Conservation (phyloP, 2,888 invertebrate genomes). For the Chalcis sispes region DNA sequence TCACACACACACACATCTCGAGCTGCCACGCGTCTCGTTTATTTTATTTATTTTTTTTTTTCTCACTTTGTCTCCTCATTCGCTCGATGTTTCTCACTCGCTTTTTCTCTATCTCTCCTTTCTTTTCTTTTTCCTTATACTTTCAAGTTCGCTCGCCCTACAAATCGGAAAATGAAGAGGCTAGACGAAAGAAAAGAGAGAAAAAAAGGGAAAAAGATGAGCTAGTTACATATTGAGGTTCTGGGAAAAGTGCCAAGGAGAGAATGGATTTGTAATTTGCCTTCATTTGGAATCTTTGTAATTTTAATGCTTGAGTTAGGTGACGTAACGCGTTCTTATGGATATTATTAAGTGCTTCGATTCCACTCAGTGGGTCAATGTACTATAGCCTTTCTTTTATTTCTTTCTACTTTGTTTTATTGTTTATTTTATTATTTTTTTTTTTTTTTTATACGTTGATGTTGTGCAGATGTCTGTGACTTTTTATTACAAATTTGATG, state of each 20-base stretch:
- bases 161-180: neutral
- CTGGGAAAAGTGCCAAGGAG: conserved; percentile 31
- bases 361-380: too few relatives aligned
- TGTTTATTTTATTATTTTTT: too few relatives aligned
- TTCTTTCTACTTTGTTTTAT: too few relatives aligned
- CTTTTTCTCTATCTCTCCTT: conserved; percentile 6
- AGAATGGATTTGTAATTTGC: conserved; percentile 47
- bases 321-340: too few relatives aligned
- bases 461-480: too few relatives aligned
- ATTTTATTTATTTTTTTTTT: too few relatives aligned
- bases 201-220: neutral
- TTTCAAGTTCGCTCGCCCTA: conserved; percentile 5
- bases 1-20: conserved; percentile 16
- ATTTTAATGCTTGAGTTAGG: too few relatives aligned
- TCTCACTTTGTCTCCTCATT: neutral
- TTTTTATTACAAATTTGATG: too few relatives aligned
- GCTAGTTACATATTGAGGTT: neutral
- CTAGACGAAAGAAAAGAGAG: neutral
- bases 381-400: too few relatives aligned
- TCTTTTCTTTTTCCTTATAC: neutral
- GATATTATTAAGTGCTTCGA: too few relatives aligned
- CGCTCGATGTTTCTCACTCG: neutral
- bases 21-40: neutral
- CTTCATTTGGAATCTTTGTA: conserved; percentile 31
- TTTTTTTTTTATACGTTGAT: too few relatives aligned